Conservation (phyloP, 2,797 vertebrate genomes). For the Cyclopterus lumpus region DNA sequence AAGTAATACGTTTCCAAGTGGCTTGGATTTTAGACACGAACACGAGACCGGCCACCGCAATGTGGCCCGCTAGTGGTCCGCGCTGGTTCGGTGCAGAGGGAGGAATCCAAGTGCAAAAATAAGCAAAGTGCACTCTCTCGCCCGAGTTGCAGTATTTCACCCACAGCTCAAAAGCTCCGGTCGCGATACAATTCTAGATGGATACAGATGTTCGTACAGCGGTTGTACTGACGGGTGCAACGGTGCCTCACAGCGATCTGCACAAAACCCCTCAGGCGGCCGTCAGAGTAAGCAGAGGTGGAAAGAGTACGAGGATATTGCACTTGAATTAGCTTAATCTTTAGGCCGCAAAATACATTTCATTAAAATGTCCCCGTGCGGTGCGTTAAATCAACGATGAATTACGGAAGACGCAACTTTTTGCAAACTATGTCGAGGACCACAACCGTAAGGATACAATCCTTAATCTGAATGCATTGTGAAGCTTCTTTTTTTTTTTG, state of each 20-base stretch:
- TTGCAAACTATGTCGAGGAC: not conserved
- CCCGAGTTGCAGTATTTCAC: not conserved
- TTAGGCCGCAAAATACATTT: not conserved
- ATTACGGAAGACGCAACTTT: not conserved
- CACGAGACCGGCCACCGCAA: conserved; percentile 64
- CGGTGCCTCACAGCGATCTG: not conserved
- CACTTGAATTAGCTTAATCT: not conserved
- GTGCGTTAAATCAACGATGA: not conserved
- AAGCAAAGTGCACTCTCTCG: not conserved
- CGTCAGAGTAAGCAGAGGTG: not conserved
- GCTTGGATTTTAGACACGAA: conserved; percentile 82
- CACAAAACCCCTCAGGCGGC: not conserved
- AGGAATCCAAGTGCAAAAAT: conserved; percentile 24
- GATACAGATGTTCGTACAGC: not conserved
- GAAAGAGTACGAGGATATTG: not conserved
- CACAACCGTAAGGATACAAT: not conserved
- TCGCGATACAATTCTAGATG: not conserved
- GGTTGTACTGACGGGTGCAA: not conserved
- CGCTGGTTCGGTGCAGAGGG: conserved; percentile 34
- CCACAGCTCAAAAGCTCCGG: not conserved
- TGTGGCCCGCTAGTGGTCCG: conserved; percentile 45
- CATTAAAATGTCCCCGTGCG: not conserved
- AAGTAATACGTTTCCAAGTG: conserved; percentile 85
- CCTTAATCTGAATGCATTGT: not conserved
- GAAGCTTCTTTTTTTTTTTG: not conserved